A percentile compares a stretch with the other conserved stretches of the same genome.
Evolutionary conservation across 2,888 invertebrate genomes (phyloP).

Genomic region (Agriopis aurantiaria): DNA sequence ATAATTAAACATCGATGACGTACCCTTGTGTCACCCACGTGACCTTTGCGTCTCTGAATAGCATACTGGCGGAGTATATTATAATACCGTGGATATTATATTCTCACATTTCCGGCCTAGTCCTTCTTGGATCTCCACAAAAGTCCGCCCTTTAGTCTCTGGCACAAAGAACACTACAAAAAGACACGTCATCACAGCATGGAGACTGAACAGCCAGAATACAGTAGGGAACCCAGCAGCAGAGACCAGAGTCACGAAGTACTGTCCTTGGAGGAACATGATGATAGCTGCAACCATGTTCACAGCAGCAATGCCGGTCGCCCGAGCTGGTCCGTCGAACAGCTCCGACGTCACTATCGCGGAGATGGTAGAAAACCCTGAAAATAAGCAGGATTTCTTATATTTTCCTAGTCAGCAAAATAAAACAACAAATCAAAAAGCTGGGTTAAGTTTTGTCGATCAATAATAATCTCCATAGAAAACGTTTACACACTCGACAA

Average conservation of each 20-base stretch:
- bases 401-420: background rate
- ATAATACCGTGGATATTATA: slow-evolving; percentile 4
- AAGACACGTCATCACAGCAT: slow-evolving; percentile 52
- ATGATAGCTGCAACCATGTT: slow-evolving; percentile 36
- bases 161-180: slow-evolving; percentile 64
- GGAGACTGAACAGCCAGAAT: slow-evolving; percentile 44
- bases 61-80: no score
- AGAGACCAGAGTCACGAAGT: slow-evolving; percentile 57
- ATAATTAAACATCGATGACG: no score
- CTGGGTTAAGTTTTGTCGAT: no score
- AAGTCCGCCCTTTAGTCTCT: slow-evolving; percentile 71
- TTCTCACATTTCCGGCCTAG: slow-evolving; percentile 43
- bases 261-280: slow-evolving; percentile 50
- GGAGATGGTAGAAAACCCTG: slow-evolving; percentile 67
- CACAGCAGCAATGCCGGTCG: slow-evolving; percentile 52
- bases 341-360: slow-evolving; percentile 68
- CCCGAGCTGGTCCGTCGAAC: slow-evolving; percentile 64
- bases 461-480: no score
- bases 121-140: slow-evolving; percentile 65
- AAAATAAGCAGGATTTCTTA: slow-evolving; percentile 35
- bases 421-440: background rate
- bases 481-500: no score
- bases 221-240: slow-evolving; percentile 54
- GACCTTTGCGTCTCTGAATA: background rate
- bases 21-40: background rate